Percentiles rank a stretch among this genome's conserved stretches.
Conservation (phyloP, 2,113 vertebrate species). For the Larimichthys crocea region DNA sequence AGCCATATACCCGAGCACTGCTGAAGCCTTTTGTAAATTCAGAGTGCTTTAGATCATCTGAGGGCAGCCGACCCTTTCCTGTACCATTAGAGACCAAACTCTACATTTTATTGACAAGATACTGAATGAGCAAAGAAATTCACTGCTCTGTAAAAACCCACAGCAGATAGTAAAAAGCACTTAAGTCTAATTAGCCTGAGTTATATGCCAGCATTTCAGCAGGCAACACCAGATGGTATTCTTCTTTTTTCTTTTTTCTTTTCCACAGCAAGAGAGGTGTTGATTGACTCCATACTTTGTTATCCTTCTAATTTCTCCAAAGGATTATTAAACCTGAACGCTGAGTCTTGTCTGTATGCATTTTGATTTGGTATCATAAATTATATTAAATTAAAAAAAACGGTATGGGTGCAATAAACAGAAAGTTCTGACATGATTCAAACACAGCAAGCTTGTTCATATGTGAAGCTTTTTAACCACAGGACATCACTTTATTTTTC, state of each 20-base stretch:
- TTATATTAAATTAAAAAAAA: neutral
- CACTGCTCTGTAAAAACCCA: slow-evolving; percentile 24
- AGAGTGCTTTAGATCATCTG: slow-evolving; percentile 37
- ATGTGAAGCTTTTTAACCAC: too few relatives aligned
- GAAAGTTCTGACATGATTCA: too few relatives aligned
- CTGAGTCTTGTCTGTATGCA: neutral
- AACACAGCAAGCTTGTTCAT: too few relatives aligned
- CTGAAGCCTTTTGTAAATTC: slow-evolving; percentile 18
- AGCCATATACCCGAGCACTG: slow-evolving; percentile 25
- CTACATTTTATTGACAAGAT: slow-evolving; percentile 15
- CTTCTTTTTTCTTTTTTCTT: slow-evolving; percentile 31
- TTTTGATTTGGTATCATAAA: neutral
- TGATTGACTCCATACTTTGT: slow-evolving; percentile 51
- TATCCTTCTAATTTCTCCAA: slow-evolving; percentile 5
- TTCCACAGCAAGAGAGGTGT: slow-evolving; percentile 48
- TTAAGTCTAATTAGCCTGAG: slow-evolving; percentile 56
- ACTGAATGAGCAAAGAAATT: slow-evolving; percentile 9
- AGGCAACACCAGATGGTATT: slow-evolving; percentile 68
- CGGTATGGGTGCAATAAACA: too few relatives aligned
- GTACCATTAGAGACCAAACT: slow-evolving; percentile 26
- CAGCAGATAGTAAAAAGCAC: slow-evolving; percentile 26
- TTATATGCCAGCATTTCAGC: slow-evolving; percentile 4
- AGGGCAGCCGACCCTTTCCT: slow-evolving; percentile 29
- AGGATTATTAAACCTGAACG: neutral
- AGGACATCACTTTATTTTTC: too few relatives aligned